phyloP scores from a whole-genome alignment of 1,140 invertebrate genomes.

The Patella vulgata region DNA sequence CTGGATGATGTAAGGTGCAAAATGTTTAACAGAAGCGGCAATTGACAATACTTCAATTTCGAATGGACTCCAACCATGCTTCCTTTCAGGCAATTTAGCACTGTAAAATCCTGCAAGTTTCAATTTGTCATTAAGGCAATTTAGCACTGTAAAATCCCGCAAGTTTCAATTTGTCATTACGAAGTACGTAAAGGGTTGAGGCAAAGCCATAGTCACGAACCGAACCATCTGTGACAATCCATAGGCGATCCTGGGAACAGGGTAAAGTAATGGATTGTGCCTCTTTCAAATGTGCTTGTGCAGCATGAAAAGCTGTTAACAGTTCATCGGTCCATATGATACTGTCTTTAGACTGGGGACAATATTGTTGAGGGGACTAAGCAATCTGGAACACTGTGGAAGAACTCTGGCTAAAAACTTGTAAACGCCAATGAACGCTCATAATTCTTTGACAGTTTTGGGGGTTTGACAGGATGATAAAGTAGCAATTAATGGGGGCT shows the following conservation, averaged over 20 bases:
- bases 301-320: constrained; percentile 7
- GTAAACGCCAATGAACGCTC: constrained; percentile 33
- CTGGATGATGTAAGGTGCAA: constrained; percentile 28
- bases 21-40: constrained; percentile 29
- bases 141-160: constrained; percentile 37
- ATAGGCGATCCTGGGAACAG: constrained; percentile 19
- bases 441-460: constrained; percentile 18
- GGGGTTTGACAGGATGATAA: constrained; percentile 14
- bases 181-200: constrained; percentile 25
- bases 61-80: constrained; percentile 25
- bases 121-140: constrained; percentile 16
- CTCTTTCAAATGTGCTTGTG: constrained; percentile 6
- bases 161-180: constrained; percentile 15
- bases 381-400: constrained; percentile 14
- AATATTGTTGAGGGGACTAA: constrained; percentile 27
- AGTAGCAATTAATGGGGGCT: constrained; percentile 23
- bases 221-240: constrained; percentile 42
- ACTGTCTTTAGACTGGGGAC: constrained; percentile 25
- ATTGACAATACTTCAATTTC: constrained; percentile 29
- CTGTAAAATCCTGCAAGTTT: constrained; percentile 30
- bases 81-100: constrained; percentile 21
- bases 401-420: too few relatives aligned
- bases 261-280: constrained; percentile 28
- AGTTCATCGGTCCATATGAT: constrained; percentile 29
- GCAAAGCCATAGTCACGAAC: constrained; percentile 25